Conservation (phyloP, 2,797 vertebrate genomes). For the Etheostoma nigrum region DNA sequence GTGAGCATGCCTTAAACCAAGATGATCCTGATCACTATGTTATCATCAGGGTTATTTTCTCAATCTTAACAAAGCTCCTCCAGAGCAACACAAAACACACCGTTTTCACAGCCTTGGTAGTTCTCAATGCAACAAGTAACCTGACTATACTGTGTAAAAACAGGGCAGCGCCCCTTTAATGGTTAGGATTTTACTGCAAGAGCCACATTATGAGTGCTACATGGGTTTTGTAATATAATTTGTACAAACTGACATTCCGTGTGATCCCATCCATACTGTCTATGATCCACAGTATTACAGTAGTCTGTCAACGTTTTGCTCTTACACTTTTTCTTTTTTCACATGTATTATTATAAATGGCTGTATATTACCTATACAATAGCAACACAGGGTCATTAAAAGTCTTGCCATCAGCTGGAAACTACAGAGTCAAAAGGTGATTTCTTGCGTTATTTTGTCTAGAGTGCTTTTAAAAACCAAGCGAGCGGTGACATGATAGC, state of each 20-base stretch:
- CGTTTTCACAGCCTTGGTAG: neutral
- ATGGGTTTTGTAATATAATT: neutral
- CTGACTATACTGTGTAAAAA: slow-evolving; percentile 3
- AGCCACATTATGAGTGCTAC: neutral
- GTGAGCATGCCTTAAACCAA: too few relatives aligned
- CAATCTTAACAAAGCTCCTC: neutral
- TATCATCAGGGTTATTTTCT: neutral
- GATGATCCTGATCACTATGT: too few relatives aligned
- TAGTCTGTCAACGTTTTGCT: neutral
- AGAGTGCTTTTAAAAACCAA: slow-evolving; percentile 33
- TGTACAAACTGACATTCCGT: neutral
- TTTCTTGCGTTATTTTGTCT: slow-evolving; percentile 5
- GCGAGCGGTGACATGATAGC: slow-evolving; percentile 38
- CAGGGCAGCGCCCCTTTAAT: neutral
- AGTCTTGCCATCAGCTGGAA: neutral
- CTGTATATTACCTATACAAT: neutral
- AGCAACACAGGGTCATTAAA: neutral
- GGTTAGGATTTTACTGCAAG: neutral
- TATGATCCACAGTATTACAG: neutral
- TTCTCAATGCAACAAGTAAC: too few relatives aligned
- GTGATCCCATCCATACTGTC: neutral
- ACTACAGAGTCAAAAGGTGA: slow-evolving; percentile 14
- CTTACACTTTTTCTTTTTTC: neutral
- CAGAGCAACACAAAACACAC: neutral
- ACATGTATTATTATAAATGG: neutral